Evolutionary conservation across 2,797 vertebrate genomes (phyloP).

Genomic region (Cryptoblepharus egeriae): DNA sequence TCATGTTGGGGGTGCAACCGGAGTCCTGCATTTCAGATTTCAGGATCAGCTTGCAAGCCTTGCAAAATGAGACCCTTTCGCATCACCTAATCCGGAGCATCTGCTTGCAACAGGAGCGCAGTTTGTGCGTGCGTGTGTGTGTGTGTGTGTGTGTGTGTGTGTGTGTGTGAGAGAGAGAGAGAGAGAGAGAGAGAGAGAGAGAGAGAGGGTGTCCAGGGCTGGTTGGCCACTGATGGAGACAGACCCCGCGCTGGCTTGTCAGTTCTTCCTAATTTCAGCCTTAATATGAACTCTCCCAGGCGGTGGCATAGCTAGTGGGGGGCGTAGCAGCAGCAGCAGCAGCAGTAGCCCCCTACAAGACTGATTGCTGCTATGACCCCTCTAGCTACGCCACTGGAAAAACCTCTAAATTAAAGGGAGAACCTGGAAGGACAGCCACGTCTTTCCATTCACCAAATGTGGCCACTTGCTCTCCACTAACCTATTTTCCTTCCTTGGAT

Average conservation of each 20-base stretch:
- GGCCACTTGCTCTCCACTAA: neutral
- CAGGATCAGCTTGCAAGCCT: conserved; percentile 68
- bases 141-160: no score
- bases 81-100: conserved; percentile 76
- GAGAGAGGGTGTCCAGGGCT: no score
- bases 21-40: conserved; percentile 63
- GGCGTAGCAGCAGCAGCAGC: no score
- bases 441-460: conserved; percentile 27
- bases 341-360: no score
- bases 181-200: no score
- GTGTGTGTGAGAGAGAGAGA: no score
- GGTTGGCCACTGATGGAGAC: no score
- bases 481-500: neutral
- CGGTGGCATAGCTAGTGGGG: no score
- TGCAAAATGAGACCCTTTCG: conserved; percentile 66
- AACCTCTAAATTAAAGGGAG: conserved; percentile 40
- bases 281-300: no score
- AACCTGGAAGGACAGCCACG: conserved; percentile 39
- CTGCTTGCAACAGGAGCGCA: conserved; percentile 73
- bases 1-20: conserved; percentile 26
- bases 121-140: conserved; percentile 50
- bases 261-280: conserved; percentile 77
- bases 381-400: no score
- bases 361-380: no score
- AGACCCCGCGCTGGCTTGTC: conserved; percentile 75